Evolutionary conservation across 2,888 invertebrate genomes (phyloP).

Genomic region (Nemotelus nigrinus): DNA sequence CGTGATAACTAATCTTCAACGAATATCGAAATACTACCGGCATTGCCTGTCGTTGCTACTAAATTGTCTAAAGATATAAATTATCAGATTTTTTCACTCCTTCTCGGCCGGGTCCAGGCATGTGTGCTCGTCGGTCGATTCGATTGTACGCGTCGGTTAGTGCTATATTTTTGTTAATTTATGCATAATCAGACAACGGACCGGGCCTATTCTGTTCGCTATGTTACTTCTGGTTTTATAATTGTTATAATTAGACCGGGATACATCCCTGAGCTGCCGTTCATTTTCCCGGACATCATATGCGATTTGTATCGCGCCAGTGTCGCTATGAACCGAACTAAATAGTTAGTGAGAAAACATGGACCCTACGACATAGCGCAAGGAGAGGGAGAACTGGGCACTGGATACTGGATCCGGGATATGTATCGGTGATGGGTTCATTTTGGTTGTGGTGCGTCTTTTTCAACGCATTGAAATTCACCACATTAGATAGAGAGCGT

Average conservation of each 20-base stretch:
- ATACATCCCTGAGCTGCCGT: constrained; percentile 37
- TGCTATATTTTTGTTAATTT: constrained; percentile 45
- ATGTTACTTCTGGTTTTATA: constrained; percentile 47
- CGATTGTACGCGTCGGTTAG: neutral
- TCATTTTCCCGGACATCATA: constrained; percentile 22
- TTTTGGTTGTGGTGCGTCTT: neutral
- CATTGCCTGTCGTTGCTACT: constrained; percentile 26
- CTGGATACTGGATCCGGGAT: no score
- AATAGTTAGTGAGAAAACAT: no score
- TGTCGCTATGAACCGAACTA: constrained; percentile 4
- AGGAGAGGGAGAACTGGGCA: no score
- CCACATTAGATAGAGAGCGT: constrained; percentile 47
- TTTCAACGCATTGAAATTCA: constrained; percentile 29
- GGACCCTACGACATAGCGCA: no score
- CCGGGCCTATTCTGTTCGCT: neutral
- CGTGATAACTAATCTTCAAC: constrained; percentile 31
- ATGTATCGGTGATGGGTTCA: neutral
- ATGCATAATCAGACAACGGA: constrained; percentile 51
- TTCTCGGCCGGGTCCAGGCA: constrained; percentile 4
- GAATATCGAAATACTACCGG: constrained; percentile 1
- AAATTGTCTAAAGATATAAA: constrained; percentile 48
- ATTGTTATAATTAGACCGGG: constrained; percentile 50
- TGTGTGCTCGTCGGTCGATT: neutral
- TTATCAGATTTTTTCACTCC: constrained; percentile 44
- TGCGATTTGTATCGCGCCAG: neutral